Evolutionary conservation across 2,797 vertebrate genomes (phyloP).

Genomic region (Enteromius mattozi): DNA sequence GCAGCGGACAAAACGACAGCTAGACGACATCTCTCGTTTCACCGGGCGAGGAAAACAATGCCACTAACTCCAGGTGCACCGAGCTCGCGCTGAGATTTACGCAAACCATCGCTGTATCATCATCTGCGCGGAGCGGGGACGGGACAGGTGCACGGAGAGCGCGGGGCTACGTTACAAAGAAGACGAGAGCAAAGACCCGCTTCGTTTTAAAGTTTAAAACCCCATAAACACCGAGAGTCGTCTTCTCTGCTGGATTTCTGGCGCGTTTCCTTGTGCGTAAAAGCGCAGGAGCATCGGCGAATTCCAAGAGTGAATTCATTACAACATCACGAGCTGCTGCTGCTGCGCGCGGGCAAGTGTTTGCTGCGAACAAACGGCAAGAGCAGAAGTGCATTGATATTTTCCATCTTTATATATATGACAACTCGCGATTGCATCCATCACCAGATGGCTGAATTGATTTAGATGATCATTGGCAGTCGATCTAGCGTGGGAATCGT

Average conservation of each 20-base stretch:
- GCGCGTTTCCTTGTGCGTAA: conserved; percentile 25
- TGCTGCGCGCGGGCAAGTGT: neutral
- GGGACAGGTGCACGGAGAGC: conserved; percentile 37
- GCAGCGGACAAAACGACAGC: neutral
- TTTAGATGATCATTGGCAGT: conserved; percentile 30
- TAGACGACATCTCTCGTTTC: neutral
- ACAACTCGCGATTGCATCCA: conserved; percentile 22
- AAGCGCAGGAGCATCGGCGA: conserved; percentile 7
- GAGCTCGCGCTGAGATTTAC: neutral
- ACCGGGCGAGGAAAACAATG: neutral
- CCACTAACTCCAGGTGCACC: neutral
- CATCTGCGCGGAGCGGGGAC: conserved; percentile 37
- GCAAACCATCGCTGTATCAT: neutral
- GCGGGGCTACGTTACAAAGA: neutral
- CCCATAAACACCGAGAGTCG: neutral
- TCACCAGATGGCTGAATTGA: conserved; percentile 28
- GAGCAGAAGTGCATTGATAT: neutral
- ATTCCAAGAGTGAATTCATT: conserved; percentile 24
- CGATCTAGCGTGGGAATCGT: conserved; percentile 16
- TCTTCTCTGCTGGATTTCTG: neutral
- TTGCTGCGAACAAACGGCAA: neutral
- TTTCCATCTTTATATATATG: neutral
- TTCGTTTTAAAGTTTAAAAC: conserved; percentile 4
- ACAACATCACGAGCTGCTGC: conserved; percentile 3
- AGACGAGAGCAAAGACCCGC: neutral